A percentile compares a stretch with the other conserved stretches of the same genome.
These are phyloP conservation scores for Rhagoletis pomonella DNA, from an alignment of 1,140 invertebrate species.

Conservation along the genomic window DNA sequence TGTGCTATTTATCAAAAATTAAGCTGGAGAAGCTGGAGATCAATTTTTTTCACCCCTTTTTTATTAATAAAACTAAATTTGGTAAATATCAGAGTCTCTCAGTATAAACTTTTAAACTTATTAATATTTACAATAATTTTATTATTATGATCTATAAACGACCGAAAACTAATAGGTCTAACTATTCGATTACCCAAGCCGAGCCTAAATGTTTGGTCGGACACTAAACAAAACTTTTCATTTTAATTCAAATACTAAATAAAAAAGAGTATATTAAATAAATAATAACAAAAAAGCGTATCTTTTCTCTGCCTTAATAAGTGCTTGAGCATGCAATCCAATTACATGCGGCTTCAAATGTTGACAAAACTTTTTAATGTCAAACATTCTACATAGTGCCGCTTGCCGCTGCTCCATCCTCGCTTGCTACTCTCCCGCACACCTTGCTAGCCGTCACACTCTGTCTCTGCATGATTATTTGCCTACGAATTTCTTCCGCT, in stretches of 20 bases:
- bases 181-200: too few species aligned
- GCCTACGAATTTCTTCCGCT: background rate
- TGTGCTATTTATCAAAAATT: too few species aligned
- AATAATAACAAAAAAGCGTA: background rate
- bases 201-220: too few species aligned
- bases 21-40: too few species aligned
- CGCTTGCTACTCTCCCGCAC: background rate
- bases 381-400: background rate
- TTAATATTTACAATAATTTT: too few species aligned
- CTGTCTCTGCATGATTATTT: background rate
- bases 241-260: background rate
- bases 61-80: too few species aligned
- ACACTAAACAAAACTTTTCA: too few species aligned
- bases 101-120: too few species aligned
- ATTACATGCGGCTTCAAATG: background rate
- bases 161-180: too few species aligned
- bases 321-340: conserved; percentile 18
- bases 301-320: background rate
- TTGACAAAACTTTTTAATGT: background rate
- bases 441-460: background rate
- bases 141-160: too few species aligned
- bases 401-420: background rate
- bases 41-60: too few species aligned
- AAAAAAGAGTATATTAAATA: background rate
- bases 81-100: too few species aligned